These are phyloP conservation scores for Takifugu rubripes DNA, from an alignment of 2,797 vertebrate genomes.

Conservation along the genomic window DNA sequence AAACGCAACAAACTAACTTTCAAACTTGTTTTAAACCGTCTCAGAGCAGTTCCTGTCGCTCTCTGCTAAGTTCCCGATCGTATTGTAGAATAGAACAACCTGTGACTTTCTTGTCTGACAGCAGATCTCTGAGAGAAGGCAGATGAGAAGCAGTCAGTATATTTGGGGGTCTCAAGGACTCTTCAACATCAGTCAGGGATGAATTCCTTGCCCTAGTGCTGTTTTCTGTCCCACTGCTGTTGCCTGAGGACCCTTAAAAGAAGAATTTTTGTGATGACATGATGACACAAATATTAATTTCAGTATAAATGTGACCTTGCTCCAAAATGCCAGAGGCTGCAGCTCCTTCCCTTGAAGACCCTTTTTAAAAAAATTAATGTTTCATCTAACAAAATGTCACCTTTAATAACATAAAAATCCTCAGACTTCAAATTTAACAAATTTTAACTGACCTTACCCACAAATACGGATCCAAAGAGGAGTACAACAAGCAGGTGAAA, in stretches of 20 bases:
- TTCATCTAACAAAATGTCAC: too few species aligned
- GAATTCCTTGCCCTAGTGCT: constrained; percentile 7
- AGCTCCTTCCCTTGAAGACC: too few species aligned
- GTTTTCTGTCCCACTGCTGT: constrained; percentile 16
- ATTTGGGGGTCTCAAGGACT: background rate
- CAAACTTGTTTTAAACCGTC: too few species aligned
- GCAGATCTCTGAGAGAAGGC: constrained; percentile 39
- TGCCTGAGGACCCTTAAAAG: background rate
- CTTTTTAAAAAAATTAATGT: too few species aligned
- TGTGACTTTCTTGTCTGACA: constrained; percentile 56
- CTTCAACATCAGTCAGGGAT: background rate
- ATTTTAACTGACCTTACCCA: background rate
- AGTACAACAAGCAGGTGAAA: constrained; percentile 21
- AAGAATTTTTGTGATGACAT: too few species aligned
- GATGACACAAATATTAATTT: too few species aligned
- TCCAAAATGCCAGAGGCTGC: too few species aligned
- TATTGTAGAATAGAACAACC: constrained; percentile 20
- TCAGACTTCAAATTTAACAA: too few species aligned
- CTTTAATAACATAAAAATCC: too few species aligned
- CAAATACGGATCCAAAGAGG: constrained; percentile 14
- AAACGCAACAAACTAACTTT: too few species aligned
- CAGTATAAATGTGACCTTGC: too few species aligned
- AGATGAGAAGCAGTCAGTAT: constrained; percentile 37
- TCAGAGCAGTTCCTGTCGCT: too few species aligned
- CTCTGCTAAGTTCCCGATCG: background rate